Evolutionary conservation across 2,888 invertebrate genomes (phyloP).

Genomic region (Drosophila yooni): DNA sequence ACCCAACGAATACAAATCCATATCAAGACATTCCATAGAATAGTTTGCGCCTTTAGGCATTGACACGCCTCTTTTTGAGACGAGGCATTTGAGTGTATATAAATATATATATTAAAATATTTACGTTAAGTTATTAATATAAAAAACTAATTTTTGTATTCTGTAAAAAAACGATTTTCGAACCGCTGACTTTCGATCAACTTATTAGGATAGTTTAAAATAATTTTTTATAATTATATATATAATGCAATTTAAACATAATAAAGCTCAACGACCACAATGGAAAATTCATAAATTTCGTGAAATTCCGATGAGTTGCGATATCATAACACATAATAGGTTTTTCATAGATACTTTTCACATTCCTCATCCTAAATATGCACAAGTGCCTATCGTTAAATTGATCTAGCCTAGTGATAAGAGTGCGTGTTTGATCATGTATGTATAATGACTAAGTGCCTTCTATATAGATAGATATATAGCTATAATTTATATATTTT

Average conservation of each 20-base stretch:
- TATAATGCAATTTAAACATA: not conserved
- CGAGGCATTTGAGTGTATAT: conserved; percentile 41
- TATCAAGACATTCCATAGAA: conserved; percentile 81
- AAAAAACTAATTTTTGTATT: conserved; percentile 1
- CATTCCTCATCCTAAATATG: conserved; percentile 26
- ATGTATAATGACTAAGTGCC: conserved; percentile 35
- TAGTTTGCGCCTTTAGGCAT: conserved; percentile 25
- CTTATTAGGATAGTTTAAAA: not conserved
- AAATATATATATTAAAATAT: conserved; percentile 21
- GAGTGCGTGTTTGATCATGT: conserved; percentile 33
- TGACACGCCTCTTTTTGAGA: not conserved
- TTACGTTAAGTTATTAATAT: conserved; percentile 7
- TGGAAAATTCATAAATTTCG: not conserved
- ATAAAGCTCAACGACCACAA: not conserved
- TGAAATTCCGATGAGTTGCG: not conserved
- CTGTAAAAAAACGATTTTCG: not conserved
- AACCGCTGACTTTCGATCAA: not conserved
- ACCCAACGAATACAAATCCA: conserved; percentile 83
- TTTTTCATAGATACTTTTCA: not conserved
- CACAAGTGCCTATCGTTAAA: conserved; percentile 54
- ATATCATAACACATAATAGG: not conserved
- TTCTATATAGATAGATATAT: conserved; percentile 11
- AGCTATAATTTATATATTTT: conserved; percentile 8
- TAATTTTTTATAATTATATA: not conserved
- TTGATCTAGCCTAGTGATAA: conserved; percentile 37